Evolutionary conservation across 2,113 vertebrate species (phyloP).

Genomic region (Falcunculus frontatus): DNA sequence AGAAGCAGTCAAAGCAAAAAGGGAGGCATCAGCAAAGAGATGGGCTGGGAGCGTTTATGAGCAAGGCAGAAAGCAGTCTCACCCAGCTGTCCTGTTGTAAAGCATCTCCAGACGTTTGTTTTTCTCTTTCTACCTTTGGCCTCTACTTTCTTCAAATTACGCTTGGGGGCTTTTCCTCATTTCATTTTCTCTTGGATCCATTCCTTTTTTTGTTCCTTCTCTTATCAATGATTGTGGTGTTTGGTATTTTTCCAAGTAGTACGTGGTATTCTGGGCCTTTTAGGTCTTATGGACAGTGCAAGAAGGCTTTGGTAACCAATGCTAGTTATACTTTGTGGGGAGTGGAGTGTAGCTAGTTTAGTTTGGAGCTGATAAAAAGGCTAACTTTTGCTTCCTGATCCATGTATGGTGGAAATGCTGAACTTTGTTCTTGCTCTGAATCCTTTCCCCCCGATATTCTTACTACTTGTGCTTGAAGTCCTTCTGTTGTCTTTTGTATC

Average conservation of each 20-base stretch:
- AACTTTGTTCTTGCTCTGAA: not conserved
- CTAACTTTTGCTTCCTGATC: not conserved
- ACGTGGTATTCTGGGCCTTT: not conserved
- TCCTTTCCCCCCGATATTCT: not conserved
- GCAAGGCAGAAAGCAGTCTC: not conserved
- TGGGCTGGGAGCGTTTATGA: not conserved
- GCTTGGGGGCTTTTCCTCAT: not conserved
- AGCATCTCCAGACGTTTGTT: accelerated
- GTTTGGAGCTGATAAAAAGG: not conserved
- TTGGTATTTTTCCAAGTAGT: not conserved
- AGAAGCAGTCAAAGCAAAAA: not conserved
- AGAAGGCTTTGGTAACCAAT: not conserved
- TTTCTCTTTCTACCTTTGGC: not conserved
- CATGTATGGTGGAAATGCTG: not conserved
- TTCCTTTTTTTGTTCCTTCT: not conserved
- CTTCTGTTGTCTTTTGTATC: not conserved
- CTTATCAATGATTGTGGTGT: not conserved
- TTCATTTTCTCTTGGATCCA: not conserved
- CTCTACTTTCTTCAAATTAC: not conserved
- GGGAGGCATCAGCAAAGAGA: not conserved
- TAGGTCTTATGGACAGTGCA: not conserved
- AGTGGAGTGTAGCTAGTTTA: not conserved
- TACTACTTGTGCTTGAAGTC: not conserved
- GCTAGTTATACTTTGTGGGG: not conserved
- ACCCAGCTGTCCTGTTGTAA: not conserved